phyloP scores from a whole-genome alignment of 2,888 invertebrate species.

The Melanargia galathea region DNA sequence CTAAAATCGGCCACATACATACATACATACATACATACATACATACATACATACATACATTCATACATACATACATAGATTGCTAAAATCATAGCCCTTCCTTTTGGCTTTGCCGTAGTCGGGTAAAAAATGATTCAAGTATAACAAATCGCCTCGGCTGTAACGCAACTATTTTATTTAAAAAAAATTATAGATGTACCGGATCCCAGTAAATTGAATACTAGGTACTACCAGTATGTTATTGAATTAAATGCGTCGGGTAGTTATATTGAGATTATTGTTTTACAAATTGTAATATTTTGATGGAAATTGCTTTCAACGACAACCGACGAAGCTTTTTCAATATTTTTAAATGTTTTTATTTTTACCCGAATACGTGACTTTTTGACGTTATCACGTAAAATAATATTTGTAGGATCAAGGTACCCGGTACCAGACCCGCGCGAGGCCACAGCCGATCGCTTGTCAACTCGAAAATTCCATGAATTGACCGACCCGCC shows the following conservation, averaged over 20 bases:
- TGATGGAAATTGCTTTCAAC: constrained; percentile 9
- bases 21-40: too few species aligned
- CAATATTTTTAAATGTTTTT: not conserved
- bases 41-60: too few species aligned
- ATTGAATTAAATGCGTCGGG: constrained; percentile 34
- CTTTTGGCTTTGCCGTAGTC: too few species aligned
- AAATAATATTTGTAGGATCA: too few species aligned
- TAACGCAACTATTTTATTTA: constrained; percentile 17
- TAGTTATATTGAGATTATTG: constrained; percentile 21
- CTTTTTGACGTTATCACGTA: too few species aligned
- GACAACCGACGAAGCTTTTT: not conserved
- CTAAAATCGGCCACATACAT: too few species aligned
- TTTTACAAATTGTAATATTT: constrained; percentile 18
- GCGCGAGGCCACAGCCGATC: constrained; percentile 16
- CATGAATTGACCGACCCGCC: constrained; percentile 55
- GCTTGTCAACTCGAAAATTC: constrained; percentile 33
- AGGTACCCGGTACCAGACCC: not conserved
- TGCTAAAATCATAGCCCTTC: too few species aligned
- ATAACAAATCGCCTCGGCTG: not conserved
- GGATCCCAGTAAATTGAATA: constrained; percentile 35
- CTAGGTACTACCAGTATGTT: constrained; percentile 22
- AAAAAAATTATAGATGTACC: constrained; percentile 29
- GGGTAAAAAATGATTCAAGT: not conserved
- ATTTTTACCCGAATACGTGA: not conserved
- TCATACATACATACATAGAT: too few species aligned